phyloP scores from a whole-genome alignment of 1,140 invertebrate genomes.

The Helicoverpa armigera region DNA sequence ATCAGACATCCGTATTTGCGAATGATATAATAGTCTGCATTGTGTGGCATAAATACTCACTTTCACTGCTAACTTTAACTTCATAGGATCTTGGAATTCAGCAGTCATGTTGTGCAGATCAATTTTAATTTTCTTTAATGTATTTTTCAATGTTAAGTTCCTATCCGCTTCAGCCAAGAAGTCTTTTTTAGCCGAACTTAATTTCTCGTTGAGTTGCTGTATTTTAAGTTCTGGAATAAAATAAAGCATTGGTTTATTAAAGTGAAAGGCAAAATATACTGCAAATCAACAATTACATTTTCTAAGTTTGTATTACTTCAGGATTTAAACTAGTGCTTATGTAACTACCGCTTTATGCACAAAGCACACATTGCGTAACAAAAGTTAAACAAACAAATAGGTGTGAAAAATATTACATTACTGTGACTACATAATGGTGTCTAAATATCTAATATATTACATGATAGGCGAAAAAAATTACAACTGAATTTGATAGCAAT shows the following conservation, averaged over 20 bases:
- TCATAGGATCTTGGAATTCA: constrained; percentile 91
- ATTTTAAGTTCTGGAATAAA: constrained; percentile 90
- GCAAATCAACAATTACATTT: too few relatives aligned
- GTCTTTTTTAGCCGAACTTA: constrained; percentile 90
- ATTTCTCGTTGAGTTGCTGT: constrained; percentile 91
- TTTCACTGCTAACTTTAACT: constrained; percentile 92
- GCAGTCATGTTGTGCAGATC: constrained; percentile 92
- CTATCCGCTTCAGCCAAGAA: constrained; percentile 89
- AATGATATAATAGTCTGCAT: constrained; percentile 11
- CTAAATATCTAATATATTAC: constrained; percentile 9
- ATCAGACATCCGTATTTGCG: constrained; percentile 3
- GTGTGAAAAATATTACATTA: constrained; percentile 57
- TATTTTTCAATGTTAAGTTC: constrained; percentile 89
- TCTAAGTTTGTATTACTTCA: too few relatives aligned
- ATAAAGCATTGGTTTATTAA: not conserved
- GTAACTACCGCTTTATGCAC: too few relatives aligned
- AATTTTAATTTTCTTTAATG: constrained; percentile 91
- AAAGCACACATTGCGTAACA: not conserved
- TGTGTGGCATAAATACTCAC: constrained; percentile 72
- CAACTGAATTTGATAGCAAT: constrained; percentile 70
- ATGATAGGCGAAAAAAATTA: constrained; percentile 75
- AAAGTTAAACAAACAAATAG: constrained; percentile 26
- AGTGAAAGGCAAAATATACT: too few relatives aligned
- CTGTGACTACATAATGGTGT: constrained; percentile 35
- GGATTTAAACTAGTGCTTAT: too few relatives aligned